Conservation (phyloP, 1,140 invertebrate genomes). For the Lutraria rhynchaena region DNA sequence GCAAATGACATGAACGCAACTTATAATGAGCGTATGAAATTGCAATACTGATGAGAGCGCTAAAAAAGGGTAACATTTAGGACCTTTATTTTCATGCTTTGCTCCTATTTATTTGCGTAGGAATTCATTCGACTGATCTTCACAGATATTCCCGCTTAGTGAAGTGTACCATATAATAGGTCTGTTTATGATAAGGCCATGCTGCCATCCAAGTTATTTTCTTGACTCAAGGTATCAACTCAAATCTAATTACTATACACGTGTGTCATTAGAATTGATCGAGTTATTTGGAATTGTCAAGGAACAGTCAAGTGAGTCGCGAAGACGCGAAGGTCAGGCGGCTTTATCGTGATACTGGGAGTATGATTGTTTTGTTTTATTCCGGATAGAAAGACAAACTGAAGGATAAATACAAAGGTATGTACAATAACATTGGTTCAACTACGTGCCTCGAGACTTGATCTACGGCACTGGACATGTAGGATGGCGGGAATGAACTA, state of each 20-base stretch:
- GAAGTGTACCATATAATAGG: slow-evolving; percentile 80
- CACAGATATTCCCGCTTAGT: slow-evolving; percentile 80
- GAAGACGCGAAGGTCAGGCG: slow-evolving; percentile 26
- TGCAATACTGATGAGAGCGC: slow-evolving; percentile 8
- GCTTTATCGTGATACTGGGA: slow-evolving; percentile 17
- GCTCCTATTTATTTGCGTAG: slow-evolving; percentile 67
- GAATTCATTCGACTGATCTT: slow-evolving; percentile 73
- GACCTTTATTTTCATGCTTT: slow-evolving; percentile 40
- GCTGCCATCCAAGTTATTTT: slow-evolving; percentile 74
- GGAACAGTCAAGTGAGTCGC: not conserved
- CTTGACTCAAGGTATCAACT: slow-evolving; percentile 69
- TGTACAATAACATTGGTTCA: slow-evolving; percentile 13
- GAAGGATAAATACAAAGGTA: slow-evolving; percentile 35
- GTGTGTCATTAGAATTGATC: slow-evolving; percentile 68
- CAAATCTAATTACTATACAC: slow-evolving; percentile 71
- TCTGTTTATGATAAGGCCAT: slow-evolving; percentile 80
- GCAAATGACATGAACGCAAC: slow-evolving; percentile 59
- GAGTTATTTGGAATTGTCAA: slow-evolving; percentile 16
- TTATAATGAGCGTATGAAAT: slow-evolving; percentile 22
- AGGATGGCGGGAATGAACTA: slow-evolving; percentile 21
- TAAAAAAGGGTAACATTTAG: slow-evolving; percentile 20
- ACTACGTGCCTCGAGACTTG: slow-evolving; percentile 30
- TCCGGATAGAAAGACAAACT: slow-evolving; percentile 34
- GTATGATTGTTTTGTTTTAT: slow-evolving; percentile 50
- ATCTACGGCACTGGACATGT: slow-evolving; percentile 27